Base-by-base conservation (phyloP, 2,113 vertebrate species). In the Thryonomys swinderianus region DNA sequence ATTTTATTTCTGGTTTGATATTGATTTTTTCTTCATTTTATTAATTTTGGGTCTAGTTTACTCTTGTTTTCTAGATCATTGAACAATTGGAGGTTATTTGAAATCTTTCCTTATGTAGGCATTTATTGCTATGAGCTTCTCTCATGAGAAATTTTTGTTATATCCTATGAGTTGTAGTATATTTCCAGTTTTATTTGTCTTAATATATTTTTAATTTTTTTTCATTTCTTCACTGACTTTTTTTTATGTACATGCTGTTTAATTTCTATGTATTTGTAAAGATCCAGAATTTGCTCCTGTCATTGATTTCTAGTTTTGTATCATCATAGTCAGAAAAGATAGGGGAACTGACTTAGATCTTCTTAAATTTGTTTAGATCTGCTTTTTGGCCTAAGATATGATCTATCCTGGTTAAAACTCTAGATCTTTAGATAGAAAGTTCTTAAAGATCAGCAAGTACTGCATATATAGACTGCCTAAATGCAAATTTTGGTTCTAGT, bases 401-500 rank as follows among this genome's bases (percentile, higher is more conserved):
- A 37, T 30, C n/a, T 82, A 82, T 40, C 25, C 13, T 82, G 25
- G n/a, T 30, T 42, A 82, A 61, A 61, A 59, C 23, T 21, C 55
- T 61, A 59, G 27, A 5, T 85, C 32, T 91, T 92, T 59, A 86
- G 37, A 64, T 91, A 48, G 64, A 69, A 51, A 23, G 71, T 89
- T 91, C 61, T 62, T 96, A 48, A 3, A n/a, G 45, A 53, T 5
- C 18, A 20, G 34, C 16, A 69, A 53, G 30, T n/a, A 37, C 12
- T 96, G 45, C 53, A 69, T 14, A 64, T 64, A 20, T n/a, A 82
- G 42, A 93, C 37, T 91, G 3, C 21, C 5, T 12, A 40, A 42
- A 74, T 82, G 42, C 10, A 82, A 95, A 85, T 93, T 91, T 37
- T 88, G 37, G 8, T 69, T 82, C 42, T 78, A 18, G 74, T 87